Base-by-base conservation (phyloP, 2,888 invertebrate species). In the Nephrotoma guestfalica region DNA sequence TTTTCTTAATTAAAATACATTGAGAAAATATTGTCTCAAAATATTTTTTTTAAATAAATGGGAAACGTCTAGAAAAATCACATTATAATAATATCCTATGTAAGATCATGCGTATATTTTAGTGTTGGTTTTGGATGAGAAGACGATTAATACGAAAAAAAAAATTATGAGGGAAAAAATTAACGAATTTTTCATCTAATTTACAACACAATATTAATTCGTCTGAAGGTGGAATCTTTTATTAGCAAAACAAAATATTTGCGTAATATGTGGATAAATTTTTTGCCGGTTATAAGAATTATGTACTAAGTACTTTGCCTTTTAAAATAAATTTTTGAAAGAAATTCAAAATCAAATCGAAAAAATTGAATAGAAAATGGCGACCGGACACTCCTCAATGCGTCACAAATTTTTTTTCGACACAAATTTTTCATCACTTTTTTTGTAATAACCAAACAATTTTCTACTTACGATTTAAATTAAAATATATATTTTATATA, bases 331-430 rank as follows among this genome's bases (percentile, higher is more conserved):
- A 30, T 30, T 30, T 47, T 13, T 51, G n/a, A 15, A 15, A 51
- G 51, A 51, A 51, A 51, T 51, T 51, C 15, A 51, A 47, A 47
- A 47, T 43, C 43, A 43, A 43, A 43, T 47, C 47, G 47, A 47
- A 47, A 51, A 51, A 51, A 15, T 15, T 15, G 51, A 51, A 51
- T 51, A 51, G 51, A 93, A 93, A 93, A 93, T 93, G 93, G 93
- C 93, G 93, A 91, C 91, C 89, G 90, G 93, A 92, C 93, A 93
- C 93, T 93, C 93, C 93, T 92, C 92, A 89, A 93, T 93, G 93
- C 93, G 93, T 93, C 93, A 93, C 93, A 93, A 84, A 86, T 47
- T 41, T 86, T 86, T n/a, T 83, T 87, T 86, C 86, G 15, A 51
- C 51, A 51, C 51, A 51, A 51, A 47, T 51, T 51, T 51, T 51